Conservation (phyloP, 2,113 vertebrate genomes). For the Seriola rivoliana region DNA sequence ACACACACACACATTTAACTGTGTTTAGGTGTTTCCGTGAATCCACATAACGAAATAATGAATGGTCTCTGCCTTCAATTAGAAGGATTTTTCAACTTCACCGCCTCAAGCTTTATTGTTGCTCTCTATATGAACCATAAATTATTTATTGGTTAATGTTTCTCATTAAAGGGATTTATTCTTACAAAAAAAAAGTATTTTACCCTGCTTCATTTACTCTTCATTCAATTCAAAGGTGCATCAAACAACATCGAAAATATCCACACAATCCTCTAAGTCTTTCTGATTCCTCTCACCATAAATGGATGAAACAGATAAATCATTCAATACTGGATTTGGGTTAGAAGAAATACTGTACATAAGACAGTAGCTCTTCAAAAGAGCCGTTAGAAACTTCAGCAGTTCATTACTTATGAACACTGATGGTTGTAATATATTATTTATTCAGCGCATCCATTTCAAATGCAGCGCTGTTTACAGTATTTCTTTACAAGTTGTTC, state of each 20-base stretch:
- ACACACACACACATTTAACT: neutral
- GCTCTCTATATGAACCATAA: neutral
- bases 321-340: slow-evolving; percentile 38
- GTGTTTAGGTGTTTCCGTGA: neutral
- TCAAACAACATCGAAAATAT: neutral
- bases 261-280: neutral
- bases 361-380: slow-evolving; percentile 56
- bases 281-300: slow-evolving; percentile 11
- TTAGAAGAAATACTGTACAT: slow-evolving; percentile 16
- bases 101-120: neutral
- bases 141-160: neutral
- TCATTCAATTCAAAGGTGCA: neutral
- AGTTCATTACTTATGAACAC: slow-evolving; percentile 63
- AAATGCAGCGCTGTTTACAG: slow-evolving; percentile 69
- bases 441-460: slow-evolving; percentile 65
- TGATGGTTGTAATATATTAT: slow-evolving; percentile 75
- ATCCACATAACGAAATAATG: neutral
- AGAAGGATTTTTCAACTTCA: neutral
- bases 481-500: slow-evolving; percentile 61
- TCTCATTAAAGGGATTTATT: neutral
- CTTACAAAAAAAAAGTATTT: neutral
- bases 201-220: neutral
- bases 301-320: slow-evolving; percentile 45
- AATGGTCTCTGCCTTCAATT: neutral
- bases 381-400: slow-evolving; percentile 61